Evolutionary conservation across 2,888 invertebrate genomes (phyloP).

Genomic region (Theretra japonica): DNA sequence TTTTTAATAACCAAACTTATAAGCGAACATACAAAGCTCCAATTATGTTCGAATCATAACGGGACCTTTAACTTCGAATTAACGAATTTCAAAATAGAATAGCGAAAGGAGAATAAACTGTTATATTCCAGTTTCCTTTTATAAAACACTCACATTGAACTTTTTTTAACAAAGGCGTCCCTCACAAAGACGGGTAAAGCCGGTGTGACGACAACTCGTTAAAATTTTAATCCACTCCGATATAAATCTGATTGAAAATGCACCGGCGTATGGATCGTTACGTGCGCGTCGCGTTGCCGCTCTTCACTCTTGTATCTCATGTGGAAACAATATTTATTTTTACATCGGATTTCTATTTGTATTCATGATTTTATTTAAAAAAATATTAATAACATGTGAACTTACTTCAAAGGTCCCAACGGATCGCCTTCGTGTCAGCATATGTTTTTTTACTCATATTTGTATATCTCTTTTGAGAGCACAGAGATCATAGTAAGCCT

Average conservation of each 20-base stretch:
- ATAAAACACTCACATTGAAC: constrained; percentile 45
- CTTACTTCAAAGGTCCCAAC: too few relatives aligned
- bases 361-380: not conserved
- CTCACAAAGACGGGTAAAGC: constrained; percentile 61
- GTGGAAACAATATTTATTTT: constrained; percentile 27
- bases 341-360: not conserved
- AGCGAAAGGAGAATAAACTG: constrained; percentile 36
- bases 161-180: constrained; percentile 59
- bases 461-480: too few relatives aligned
- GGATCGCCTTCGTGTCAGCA: too few relatives aligned
- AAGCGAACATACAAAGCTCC: not conserved
- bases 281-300: constrained; percentile 41
- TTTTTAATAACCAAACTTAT: too few relatives aligned
- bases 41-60: not conserved
- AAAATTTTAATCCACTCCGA: constrained; percentile 72
- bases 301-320: constrained; percentile 16
- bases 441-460: too few relatives aligned
- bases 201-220: constrained; percentile 66
- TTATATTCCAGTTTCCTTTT: constrained; percentile 47
- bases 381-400: not conserved
- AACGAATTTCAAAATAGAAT: constrained; percentile 13
- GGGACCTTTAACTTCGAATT: not conserved
- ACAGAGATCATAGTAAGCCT: too few relatives aligned
- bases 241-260: constrained; percentile 76
- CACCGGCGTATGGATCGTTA: constrained; percentile 63